Percentiles rank a stretch among this genome's conserved stretches.
Conservation (phyloP, 1,140 invertebrate species). For the Lanistes nyassanus region DNA sequence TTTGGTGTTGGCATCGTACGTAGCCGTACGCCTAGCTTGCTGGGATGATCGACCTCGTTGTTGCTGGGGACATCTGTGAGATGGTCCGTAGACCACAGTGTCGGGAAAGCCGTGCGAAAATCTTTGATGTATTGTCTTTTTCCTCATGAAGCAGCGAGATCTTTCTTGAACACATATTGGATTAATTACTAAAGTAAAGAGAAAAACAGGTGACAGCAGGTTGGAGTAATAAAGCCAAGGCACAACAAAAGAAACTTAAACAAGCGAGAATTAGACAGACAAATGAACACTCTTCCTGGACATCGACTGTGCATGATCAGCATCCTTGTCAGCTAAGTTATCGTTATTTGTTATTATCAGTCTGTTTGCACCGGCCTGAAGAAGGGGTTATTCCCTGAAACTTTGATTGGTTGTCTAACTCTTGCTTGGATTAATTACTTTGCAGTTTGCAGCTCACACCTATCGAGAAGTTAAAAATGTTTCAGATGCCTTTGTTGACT, state of each 20-base stretch:
- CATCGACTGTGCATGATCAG: no score
- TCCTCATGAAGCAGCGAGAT: not conserved
- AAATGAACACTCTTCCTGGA: not conserved
- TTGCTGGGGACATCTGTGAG: slow-evolving; percentile 3
- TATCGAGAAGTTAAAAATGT: no score
- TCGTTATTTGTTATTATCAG: not conserved
- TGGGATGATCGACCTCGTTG: not conserved
- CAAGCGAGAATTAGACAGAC: not conserved
- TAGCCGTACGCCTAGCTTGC: no score
- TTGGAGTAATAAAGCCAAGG: not conserved
- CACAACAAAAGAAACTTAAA: no score
- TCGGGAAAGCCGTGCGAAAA: not conserved
- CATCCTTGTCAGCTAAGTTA: no score
- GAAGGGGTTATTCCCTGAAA: not conserved
- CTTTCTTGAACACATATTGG: not conserved
- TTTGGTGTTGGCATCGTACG: no score
- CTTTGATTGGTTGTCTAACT: not conserved
- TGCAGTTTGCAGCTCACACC: no score
- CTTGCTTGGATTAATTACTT: not conserved
- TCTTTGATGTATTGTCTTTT: not conserved
- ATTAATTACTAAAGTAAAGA: not conserved
- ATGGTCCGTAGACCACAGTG: slow-evolving; percentile 4
- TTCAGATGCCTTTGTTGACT: not conserved
- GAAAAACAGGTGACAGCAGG: no score
- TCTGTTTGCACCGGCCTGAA: not conserved